phyloP scores from a whole-genome alignment of 2,888 invertebrate genomes.

The Caenorhabditis macrosperma region DNA sequence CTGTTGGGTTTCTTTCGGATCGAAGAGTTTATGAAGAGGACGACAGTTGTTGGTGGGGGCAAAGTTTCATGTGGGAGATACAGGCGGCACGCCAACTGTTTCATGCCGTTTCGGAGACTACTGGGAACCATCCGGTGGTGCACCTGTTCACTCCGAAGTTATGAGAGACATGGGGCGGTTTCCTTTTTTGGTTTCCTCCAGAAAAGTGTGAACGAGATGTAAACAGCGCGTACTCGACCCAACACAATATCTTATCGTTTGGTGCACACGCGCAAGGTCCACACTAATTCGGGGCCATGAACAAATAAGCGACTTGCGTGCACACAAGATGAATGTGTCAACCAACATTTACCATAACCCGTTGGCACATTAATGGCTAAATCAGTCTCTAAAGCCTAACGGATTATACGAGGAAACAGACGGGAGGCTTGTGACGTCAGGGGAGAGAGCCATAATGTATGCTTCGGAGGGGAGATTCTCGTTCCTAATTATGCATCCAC shows the following conservation, averaged over 20 bases:
- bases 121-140: no score
- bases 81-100: background rate
- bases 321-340: conserved; percentile 50
- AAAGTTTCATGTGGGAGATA: background rate
- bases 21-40: background rate
- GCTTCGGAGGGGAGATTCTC: background rate
- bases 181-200: no score
- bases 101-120: no score
- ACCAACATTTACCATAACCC: conserved; percentile 53
- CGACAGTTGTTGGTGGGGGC: background rate
- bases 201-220: background rate
- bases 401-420: conserved; percentile 34
- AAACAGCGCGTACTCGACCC: background rate
- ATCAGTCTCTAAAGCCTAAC: conserved; percentile 36
- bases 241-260: conserved; percentile 37
- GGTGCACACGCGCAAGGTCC: conserved; percentile 24
- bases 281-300: conserved; percentile 40
- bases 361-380: conserved; percentile 26
- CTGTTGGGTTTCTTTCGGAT: background rate
- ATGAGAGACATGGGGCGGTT: no score
- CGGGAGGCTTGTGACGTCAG: conserved; percentile 8
- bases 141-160: no score
- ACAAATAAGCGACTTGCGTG: conserved; percentile 30
- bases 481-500: background rate
- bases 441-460: background rate